These are phyloP conservation scores for Papilio protenor DNA, from an alignment of 2,888 invertebrate genomes.

Conservation along the genomic window DNA sequence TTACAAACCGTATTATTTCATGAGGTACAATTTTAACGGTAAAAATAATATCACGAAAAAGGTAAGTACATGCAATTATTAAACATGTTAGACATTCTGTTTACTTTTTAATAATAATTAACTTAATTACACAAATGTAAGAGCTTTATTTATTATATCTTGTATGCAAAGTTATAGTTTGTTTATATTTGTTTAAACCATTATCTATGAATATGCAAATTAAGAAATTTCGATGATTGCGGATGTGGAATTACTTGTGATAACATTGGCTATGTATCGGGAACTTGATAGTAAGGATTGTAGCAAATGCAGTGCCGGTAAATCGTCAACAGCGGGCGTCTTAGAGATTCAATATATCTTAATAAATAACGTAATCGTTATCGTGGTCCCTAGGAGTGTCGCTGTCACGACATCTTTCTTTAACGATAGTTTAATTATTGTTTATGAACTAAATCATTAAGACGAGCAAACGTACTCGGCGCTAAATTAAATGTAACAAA, in stretches of 20 bases:
- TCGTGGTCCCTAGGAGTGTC: not conserved
- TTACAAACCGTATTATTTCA: too few species aligned
- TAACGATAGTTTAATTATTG: not conserved
- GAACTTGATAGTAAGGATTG: not conserved
- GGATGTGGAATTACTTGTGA: not conserved
- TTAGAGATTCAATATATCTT: not conserved
- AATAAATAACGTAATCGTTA: not conserved
- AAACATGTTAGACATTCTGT: not conserved
- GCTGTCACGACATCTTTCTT: not conserved
- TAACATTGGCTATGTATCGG: not conserved
- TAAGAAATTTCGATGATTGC: not conserved
- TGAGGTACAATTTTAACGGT: too few species aligned
- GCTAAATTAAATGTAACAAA: conserved; percentile 28
- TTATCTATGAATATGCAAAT: not conserved
- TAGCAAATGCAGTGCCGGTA: not conserved
- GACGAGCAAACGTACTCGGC: not conserved
- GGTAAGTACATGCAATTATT: too few species aligned
- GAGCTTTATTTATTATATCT: not conserved
- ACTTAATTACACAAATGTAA: not conserved
- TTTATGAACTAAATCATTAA: not conserved
- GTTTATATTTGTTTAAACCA: not conserved
- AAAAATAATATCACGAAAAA: too few species aligned
- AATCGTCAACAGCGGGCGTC: not conserved
- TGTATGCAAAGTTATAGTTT: not conserved
- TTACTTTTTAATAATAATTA: not conserved